Conservation (phyloP, 2,888 invertebrate species). For the Lasioglossum marginatum region DNA sequence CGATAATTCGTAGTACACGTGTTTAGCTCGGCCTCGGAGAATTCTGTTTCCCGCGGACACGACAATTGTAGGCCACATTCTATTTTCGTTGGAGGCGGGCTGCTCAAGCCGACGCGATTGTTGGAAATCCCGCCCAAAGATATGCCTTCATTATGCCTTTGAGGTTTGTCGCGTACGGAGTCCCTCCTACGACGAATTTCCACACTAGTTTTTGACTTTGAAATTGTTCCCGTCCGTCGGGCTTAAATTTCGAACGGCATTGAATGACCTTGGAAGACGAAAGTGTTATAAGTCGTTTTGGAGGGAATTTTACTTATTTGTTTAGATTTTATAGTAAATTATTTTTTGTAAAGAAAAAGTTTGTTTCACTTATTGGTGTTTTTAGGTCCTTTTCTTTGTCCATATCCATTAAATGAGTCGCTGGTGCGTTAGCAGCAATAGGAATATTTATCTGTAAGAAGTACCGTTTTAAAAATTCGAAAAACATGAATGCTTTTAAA, state of each 20-base stretch:
- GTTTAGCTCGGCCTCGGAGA: constrained; percentile 45
- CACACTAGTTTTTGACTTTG: not conserved
- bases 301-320: no score
- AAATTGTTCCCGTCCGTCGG: no score
- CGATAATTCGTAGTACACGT: constrained; percentile 39
- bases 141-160: constrained; percentile 29
- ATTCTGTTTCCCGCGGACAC: constrained; percentile 32
- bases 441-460: not conserved
- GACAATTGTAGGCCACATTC: constrained; percentile 58
- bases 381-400: not conserved
- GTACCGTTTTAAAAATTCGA: no score
- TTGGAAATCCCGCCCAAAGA: constrained; percentile 41
- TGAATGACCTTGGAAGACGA: not conserved
- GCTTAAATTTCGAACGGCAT: no score
- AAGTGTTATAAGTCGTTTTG: not conserved
- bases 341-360: not conserved
- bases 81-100: constrained; percentile 39
- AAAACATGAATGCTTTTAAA: not conserved
- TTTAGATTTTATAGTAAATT: no score
- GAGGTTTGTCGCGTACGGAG: constrained; percentile 30
- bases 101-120: constrained; percentile 41
- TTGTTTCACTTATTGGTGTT: not conserved
- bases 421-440: not conserved
- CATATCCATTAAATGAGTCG: not conserved
- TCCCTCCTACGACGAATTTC: not conserved